These are phyloP conservation scores for Leptarthrus brevirostris DNA, from an alignment of 2,888 invertebrate genomes.

Conservation along the genomic window DNA sequence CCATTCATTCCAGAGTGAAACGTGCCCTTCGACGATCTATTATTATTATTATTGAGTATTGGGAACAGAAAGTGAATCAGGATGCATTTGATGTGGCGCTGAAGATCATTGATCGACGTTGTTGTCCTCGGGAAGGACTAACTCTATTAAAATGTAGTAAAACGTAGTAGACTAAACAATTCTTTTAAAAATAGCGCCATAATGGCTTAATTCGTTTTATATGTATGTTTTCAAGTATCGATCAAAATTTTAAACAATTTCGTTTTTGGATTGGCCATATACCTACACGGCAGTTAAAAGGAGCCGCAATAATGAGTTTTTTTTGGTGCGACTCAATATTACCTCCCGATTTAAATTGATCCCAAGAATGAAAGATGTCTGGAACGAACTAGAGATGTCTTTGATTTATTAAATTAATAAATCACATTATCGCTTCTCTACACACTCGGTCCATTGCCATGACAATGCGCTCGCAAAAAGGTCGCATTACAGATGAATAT, in stretches of 20 bases:
- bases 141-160: too few relatives aligned
- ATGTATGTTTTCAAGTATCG: not conserved
- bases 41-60: slow-evolving; percentile 48
- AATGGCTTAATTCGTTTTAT: slow-evolving; percentile 31
- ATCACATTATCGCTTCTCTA: slow-evolving; percentile 48
- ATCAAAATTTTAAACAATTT: slow-evolving; percentile 29
- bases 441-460: not conserved
- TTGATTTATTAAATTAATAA: slow-evolving; percentile 46
- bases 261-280: not conserved
- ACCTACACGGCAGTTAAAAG: slow-evolving; percentile 24
- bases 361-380: slow-evolving; percentile 33
- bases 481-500: slow-evolving; percentile 35
- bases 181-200: too few relatives aligned
- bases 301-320: slow-evolving; percentile 44
- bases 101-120: too few relatives aligned
- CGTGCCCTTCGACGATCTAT: slow-evolving; percentile 51
- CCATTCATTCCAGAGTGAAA: slow-evolving; percentile 50
- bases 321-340: slow-evolving; percentile 18
- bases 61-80: too few relatives aligned
- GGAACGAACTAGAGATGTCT: slow-evolving; percentile 45
- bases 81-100: too few relatives aligned
- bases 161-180: too few relatives aligned
- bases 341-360: slow-evolving; percentile 39
- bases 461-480: slow-evolving; percentile 33
- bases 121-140: too few relatives aligned